phyloP scores from a whole-genome alignment of 2,113 vertebrate species.

The Cyphomyrus discorhynchus region DNA sequence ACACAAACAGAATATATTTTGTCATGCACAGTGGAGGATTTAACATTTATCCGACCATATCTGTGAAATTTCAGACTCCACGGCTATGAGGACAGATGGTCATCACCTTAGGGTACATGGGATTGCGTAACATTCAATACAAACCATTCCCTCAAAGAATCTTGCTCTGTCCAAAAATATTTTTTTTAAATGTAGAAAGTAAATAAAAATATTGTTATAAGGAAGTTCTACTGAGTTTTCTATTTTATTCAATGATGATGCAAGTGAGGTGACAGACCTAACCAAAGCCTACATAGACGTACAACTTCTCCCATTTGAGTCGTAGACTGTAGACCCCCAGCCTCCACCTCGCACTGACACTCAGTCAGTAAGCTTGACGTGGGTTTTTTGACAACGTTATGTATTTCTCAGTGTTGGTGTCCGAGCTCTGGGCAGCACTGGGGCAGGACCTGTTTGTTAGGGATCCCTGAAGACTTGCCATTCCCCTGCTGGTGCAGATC shows the following conservation, averaged over 20 bases:
- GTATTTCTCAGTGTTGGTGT: background rate
- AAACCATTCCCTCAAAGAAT: background rate
- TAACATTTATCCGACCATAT: background rate
- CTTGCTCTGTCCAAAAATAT: background rate
- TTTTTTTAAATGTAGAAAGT: background rate
- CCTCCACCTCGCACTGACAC: background rate
- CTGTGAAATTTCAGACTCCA: background rate
- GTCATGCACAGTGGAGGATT: background rate
- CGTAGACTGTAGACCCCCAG: background rate
- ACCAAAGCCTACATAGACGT: background rate
- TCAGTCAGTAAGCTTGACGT: background rate
- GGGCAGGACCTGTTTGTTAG: background rate
- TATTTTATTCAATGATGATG: background rate
- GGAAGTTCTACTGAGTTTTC: background rate
- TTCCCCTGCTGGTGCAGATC: background rate
- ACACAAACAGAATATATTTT: background rate
- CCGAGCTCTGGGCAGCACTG: background rate
- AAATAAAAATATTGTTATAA: background rate
- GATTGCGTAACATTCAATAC: background rate
- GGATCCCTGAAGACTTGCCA: background rate
- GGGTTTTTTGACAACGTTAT: background rate
- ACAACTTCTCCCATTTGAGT: background rate
- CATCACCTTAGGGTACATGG: constrained; percentile 7
- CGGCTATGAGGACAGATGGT: background rate
- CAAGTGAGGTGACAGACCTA: background rate